A percentile compares a stretch with the other conserved stretches of the same genome.
Evolutionary conservation across 1,140 invertebrate genomes (phyloP).

Genomic region (Leptonema lineaticorne): DNA sequence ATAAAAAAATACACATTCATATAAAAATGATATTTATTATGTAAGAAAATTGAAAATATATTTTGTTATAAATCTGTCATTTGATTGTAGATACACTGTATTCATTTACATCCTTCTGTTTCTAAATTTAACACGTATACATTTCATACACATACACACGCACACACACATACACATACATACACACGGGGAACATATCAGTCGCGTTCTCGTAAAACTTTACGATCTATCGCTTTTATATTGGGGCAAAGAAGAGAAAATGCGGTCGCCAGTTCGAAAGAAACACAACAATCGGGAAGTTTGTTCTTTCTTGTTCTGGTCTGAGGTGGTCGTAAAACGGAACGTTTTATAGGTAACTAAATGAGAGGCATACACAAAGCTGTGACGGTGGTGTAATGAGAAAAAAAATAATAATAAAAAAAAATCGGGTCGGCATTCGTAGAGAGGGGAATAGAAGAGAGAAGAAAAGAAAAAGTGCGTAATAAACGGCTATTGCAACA

Average conservation of each 20-base stretch:
- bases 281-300: conserved; percentile 24
- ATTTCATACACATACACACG: neutral
- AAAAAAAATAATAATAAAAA: neutral
- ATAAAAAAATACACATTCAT: too few species aligned
- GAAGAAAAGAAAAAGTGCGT: conserved; percentile 19
- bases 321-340: conserved; percentile 27
- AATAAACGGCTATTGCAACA: conserved; percentile 4
- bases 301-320: conserved; percentile 26
- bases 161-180: conserved; percentile 26
- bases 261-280: conserved; percentile 18
- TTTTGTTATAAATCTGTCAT: too few species aligned
- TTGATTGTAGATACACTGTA: too few species aligned
- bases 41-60: too few species aligned
- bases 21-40: too few species aligned
- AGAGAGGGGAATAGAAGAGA: too few species aligned
- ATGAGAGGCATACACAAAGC: conserved; percentile 29
- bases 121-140: neutral
- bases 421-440: too few species aligned
- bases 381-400: neutral
- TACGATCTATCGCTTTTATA: conserved; percentile 37
- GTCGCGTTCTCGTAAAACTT: conserved; percentile 34
- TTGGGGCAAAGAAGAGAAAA: conserved; percentile 21
- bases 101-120: too few species aligned
- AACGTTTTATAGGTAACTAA: conserved; percentile 39
- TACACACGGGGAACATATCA: conserved; percentile 20